Evolutionary conservation across 2,797 vertebrate species (phyloP).

Genomic region (Betta splendens): DNA sequence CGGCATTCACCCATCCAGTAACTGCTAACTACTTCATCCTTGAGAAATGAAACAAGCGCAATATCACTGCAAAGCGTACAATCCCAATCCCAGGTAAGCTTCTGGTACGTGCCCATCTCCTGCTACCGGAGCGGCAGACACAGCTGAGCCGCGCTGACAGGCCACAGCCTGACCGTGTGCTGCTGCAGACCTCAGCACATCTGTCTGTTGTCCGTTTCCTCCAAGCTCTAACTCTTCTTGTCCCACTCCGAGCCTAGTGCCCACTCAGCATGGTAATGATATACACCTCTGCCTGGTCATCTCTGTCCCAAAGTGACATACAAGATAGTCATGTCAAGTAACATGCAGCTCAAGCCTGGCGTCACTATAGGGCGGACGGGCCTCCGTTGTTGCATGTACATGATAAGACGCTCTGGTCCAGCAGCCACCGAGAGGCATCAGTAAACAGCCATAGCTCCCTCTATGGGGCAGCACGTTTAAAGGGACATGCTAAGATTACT

Average conservation of each 20-base stretch:
- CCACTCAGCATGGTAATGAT: constrained; percentile 71
- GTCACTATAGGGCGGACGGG: not conserved
- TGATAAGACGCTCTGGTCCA: constrained; percentile 13
- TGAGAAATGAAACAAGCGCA: not conserved
- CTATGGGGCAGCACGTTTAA: constrained; percentile 62
- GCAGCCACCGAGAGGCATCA: constrained; percentile 18
- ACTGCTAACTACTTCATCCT: not conserved
- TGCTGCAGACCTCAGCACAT: constrained; percentile 79
- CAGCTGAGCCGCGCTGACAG: constrained; percentile 66
- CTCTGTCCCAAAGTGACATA: constrained; percentile 48
- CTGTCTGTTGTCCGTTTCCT: constrained; percentile 76
- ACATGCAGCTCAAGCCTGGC: not conserved
- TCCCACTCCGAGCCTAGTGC: constrained; percentile 61
- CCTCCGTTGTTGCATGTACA: constrained; percentile 8
- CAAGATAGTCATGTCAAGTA: constrained; percentile 7
- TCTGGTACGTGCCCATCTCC: constrained; percentile 16
- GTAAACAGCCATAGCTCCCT: constrained; percentile 57
- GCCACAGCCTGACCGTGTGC: constrained; percentile 57
- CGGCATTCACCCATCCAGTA: not conserved
- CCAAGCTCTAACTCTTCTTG: constrained; percentile 58
- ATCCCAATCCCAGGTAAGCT: constrained; percentile 4
- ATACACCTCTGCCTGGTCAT: constrained; percentile 70
- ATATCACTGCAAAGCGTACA: not conserved
- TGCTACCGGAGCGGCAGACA: constrained; percentile 42
- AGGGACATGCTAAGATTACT: constrained; percentile 58